Evolutionary conservation across 2,888 invertebrate genomes (phyloP).

Genomic region (Xanthorhoe designata): DNA sequence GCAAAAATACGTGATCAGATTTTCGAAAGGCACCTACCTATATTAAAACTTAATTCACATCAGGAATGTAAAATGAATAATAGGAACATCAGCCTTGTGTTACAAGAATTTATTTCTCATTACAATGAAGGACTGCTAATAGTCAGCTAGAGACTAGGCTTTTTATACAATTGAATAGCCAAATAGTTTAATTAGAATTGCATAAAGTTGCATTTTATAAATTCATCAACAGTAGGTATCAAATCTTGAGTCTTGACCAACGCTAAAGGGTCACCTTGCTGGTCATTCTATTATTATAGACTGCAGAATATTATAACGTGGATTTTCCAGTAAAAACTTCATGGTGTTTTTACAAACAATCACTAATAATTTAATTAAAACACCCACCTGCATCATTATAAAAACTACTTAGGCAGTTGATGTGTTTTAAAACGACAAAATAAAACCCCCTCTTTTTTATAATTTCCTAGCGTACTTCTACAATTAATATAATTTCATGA

Average conservation of each 20-base stretch:
- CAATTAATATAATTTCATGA: too few relatives aligned
- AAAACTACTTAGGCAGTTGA: too few relatives aligned
- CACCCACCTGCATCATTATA: too few relatives aligned
- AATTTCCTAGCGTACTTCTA: too few relatives aligned
- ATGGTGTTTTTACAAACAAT: too few relatives aligned
- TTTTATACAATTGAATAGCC: neutral
- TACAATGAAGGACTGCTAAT: neutral
- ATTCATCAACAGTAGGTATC: slow-evolving; percentile 25
- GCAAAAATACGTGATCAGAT: slow-evolving; percentile 12
- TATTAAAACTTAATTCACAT: neutral
- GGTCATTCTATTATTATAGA: slow-evolving; percentile 28
- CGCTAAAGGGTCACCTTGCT: slow-evolving; percentile 36
- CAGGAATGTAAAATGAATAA: neutral
- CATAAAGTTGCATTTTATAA: slow-evolving; percentile 8
- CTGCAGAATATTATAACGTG: slow-evolving; percentile 23
- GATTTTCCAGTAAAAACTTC: slow-evolving; percentile 14
- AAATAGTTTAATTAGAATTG: neutral
- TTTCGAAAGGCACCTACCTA: neutral
- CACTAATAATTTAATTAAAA: too few relatives aligned
- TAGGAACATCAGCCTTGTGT: neutral
- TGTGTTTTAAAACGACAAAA: too few relatives aligned
- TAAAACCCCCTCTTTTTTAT: too few relatives aligned
- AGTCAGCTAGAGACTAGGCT: neutral
- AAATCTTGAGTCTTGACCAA: slow-evolving; percentile 22
- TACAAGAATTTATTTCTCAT: neutral